Conservation (phyloP, 2,888 invertebrate species). For the Sisyra nigra region DNA sequence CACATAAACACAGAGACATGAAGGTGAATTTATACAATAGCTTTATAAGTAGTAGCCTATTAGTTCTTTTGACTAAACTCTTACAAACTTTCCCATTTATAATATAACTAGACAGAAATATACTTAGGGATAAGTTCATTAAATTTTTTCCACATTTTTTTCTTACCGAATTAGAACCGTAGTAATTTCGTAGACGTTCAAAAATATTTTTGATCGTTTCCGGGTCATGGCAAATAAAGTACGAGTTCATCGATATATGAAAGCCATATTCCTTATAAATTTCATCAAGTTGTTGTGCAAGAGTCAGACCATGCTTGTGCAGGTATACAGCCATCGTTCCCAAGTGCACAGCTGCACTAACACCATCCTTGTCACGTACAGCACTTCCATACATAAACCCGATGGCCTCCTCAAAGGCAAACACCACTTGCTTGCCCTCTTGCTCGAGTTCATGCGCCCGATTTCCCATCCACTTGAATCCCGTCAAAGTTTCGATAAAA, state of each 20-base stretch:
- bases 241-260: slow-evolving; percentile 77
- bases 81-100: too few relatives aligned
- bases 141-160: too few relatives aligned
- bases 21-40: too few relatives aligned
- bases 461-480: slow-evolving; percentile 99
- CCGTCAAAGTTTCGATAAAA: slow-evolving; percentile 82
- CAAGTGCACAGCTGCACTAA: slow-evolving; percentile 70
- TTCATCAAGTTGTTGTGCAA: slow-evolving; percentile 46
- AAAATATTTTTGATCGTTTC: slow-evolving; percentile 59
- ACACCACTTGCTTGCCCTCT: slow-evolving; percentile 61
- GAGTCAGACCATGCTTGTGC: slow-evolving; percentile 35
- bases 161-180: slow-evolving; percentile 42
- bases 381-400: slow-evolving; percentile 88
- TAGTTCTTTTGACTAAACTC: too few relatives aligned
- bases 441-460: slow-evolving; percentile 52
- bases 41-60: too few relatives aligned
- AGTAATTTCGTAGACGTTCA: slow-evolving; percentile 59
- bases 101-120: too few relatives aligned
- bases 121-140: too few relatives aligned
- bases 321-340: slow-evolving; percentile 64
- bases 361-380: slow-evolving; percentile 93
- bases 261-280: slow-evolving; percentile 78
- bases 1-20: too few relatives aligned
- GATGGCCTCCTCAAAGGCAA: slow-evolving; percentile 97
- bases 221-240: slow-evolving; percentile 72